A percentile compares a stretch with the other conserved stretches of the same genome.
Evolutionary conservation across 2,113 vertebrate species (phyloP).

Genomic region (Acrocephalus kingi): DNA sequence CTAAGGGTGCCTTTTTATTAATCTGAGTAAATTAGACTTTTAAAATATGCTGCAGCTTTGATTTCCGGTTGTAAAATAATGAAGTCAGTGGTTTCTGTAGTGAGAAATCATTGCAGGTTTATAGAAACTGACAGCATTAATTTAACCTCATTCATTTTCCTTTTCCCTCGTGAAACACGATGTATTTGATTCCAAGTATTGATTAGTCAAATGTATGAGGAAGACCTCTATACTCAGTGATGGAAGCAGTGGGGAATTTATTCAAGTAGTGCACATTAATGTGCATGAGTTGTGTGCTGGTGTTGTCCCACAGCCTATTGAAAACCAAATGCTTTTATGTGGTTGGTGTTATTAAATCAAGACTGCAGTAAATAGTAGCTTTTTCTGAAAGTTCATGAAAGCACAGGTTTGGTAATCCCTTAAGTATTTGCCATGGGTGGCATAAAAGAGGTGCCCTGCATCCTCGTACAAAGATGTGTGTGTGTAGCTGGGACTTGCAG

Average conservation of each 20-base stretch:
- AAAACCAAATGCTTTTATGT: not conserved
- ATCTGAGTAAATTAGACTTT: constrained; percentile 41
- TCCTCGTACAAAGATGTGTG: not conserved
- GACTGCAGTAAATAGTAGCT: not conserved
- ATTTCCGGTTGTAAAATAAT: constrained; percentile 47
- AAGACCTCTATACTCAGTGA: not conserved
- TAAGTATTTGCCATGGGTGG: not conserved
- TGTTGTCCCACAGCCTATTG: not conserved
- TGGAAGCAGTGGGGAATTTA: not conserved
- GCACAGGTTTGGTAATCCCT: not conserved
- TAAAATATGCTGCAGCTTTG: not conserved
- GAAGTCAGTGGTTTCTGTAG: constrained; percentile 7
- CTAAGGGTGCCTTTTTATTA: constrained; percentile 46
- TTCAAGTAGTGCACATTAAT: not conserved
- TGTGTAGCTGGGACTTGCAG: not conserved
- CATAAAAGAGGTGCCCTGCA: not conserved
- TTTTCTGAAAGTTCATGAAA: not conserved
- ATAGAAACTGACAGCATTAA: constrained; percentile 35
- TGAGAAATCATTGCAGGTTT: constrained; percentile 1
- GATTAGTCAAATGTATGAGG: not conserved
- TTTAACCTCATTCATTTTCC: constrained; percentile 44
- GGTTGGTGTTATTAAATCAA: not conserved
- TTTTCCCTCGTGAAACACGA: not conserved
- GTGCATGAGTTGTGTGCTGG: not conserved
- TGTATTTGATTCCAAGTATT: not conserved